Percentiles rank a stretch among this genome's conserved stretches.
phyloP scores from a whole-genome alignment of 1,140 invertebrate species.

The Araneus ventricosus region DNA sequence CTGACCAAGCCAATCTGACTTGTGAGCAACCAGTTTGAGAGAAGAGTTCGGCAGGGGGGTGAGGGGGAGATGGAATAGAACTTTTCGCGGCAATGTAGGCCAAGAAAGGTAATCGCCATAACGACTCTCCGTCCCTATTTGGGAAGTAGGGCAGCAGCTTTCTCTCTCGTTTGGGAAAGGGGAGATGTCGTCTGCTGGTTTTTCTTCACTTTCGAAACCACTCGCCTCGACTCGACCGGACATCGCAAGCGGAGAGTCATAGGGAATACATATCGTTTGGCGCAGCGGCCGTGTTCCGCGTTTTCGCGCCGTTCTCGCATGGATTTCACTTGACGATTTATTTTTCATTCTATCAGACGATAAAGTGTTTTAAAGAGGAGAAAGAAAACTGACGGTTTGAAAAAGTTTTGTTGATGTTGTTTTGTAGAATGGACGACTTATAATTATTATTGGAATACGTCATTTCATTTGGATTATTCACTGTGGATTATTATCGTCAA shows the following conservation, averaged over 20 bases:
- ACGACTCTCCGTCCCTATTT: conserved; percentile 32
- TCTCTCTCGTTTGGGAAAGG: conserved; percentile 55
- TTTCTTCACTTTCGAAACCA: conserved; percentile 57
- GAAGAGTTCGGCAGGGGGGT: not conserved
- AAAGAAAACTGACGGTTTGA: too few relatives aligned
- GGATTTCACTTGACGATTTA: conserved; percentile 12
- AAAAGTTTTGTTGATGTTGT: too few relatives aligned
- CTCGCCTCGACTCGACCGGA: not conserved
- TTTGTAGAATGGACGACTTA: not conserved
- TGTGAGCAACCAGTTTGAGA: conserved; percentile 16
- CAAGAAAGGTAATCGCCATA: conserved; percentile 59
- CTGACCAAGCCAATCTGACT: conserved; percentile 22
- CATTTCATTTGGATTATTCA: not conserved
- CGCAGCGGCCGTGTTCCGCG: not conserved
- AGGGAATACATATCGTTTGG: not conserved
- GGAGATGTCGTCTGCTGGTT: conserved; percentile 58
- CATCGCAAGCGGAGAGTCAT: not conserved
- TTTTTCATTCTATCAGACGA: not conserved
- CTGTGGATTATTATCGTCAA: too few relatives aligned
- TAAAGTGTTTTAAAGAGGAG: too few relatives aligned
- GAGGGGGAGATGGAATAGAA: conserved; percentile 16
- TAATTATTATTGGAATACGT: not conserved
- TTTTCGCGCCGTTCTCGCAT: not conserved
- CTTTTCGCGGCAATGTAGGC: conserved; percentile 46
- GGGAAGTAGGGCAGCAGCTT: conserved; percentile 60